Percentiles rank a stretch among this genome's conserved stretches.
Evolutionary conservation across 1,140 invertebrate species (phyloP).

Genomic region (Dolichoris vasculosae): DNA sequence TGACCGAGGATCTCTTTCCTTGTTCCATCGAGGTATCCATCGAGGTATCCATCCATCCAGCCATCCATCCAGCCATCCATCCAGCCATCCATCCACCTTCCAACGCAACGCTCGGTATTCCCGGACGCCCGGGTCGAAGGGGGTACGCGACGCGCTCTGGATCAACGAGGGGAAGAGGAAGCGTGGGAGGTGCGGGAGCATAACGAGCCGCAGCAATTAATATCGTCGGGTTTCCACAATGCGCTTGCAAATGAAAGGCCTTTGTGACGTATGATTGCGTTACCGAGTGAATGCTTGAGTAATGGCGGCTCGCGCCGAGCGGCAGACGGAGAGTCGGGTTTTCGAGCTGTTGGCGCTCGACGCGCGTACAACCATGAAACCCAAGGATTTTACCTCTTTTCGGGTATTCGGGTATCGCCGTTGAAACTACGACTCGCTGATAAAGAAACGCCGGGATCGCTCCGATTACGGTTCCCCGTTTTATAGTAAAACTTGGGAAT

Average conservation of each 20-base stretch:
- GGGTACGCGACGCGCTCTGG: conserved; percentile 53
- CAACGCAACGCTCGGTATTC: neutral
- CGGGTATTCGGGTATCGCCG: neutral
- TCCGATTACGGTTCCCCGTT: neutral
- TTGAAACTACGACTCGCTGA: neutral
- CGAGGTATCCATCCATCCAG: neutral
- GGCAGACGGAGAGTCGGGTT: neutral
- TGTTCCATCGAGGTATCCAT: neutral
- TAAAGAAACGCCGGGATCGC: neutral
- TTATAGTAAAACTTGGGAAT: neutral
- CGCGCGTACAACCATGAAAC: neutral
- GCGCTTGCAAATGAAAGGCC: conserved; percentile 76
- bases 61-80: neutral
- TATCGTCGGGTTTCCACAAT: conserved; percentile 74
- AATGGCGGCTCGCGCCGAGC: conserved; percentile 69
- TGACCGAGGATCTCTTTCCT: conserved; percentile 55
- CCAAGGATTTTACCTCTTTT: neutral
- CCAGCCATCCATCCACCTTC: neutral
- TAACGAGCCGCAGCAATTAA: conserved; percentile 76
- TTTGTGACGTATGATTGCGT: conserved; percentile 76
- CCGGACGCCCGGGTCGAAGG: neutral
- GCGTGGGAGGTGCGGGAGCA: conserved; percentile 58
- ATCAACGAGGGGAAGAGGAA: conserved; percentile 52
- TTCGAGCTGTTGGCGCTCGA: neutral
- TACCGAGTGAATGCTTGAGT: conserved; percentile 75